phyloP scores from a whole-genome alignment of 2,113 vertebrate species.

The Megalops atlanticus region DNA sequence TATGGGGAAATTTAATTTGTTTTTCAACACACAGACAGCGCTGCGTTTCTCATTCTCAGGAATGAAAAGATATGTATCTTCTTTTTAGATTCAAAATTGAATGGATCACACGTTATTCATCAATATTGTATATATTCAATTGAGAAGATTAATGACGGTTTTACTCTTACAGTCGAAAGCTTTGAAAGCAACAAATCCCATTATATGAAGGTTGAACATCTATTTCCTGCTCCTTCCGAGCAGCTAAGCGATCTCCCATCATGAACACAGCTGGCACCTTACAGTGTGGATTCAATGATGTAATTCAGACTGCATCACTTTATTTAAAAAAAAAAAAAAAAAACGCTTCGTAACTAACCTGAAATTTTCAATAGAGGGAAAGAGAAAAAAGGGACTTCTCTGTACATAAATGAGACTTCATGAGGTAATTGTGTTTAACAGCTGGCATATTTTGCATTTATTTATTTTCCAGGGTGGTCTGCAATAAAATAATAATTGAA shows the following conservation, averaged over 20 bases:
- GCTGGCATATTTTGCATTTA: constrained; percentile 12
- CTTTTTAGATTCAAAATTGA: not conserved
- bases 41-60: not conserved
- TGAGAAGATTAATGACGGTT: not conserved
- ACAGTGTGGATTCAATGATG: not conserved
- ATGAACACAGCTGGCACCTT: not conserved
- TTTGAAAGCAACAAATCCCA: not conserved
- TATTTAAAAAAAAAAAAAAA: not conserved
- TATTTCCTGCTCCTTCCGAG: not conserved
- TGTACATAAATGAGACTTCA: constrained; percentile 1
- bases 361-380: constrained; percentile 5
- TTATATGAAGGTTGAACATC: not conserved
- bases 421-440: not conserved
- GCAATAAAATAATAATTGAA: constrained; percentile 27
- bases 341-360: not conserved
- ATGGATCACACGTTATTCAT: not conserved
- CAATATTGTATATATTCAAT: not conserved
- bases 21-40: not conserved
- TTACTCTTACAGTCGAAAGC: not conserved
- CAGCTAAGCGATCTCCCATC: not conserved
- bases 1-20: not conserved
- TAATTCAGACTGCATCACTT: not conserved
- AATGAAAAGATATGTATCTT: not conserved
- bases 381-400: not conserved
- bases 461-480: constrained; percentile 17